A percentile compares a stretch with the other conserved stretches of the same genome.
Evolutionary conservation across 2,797 vertebrate genomes (phyloP).

Genomic region (Pampus argenteus): DNA sequence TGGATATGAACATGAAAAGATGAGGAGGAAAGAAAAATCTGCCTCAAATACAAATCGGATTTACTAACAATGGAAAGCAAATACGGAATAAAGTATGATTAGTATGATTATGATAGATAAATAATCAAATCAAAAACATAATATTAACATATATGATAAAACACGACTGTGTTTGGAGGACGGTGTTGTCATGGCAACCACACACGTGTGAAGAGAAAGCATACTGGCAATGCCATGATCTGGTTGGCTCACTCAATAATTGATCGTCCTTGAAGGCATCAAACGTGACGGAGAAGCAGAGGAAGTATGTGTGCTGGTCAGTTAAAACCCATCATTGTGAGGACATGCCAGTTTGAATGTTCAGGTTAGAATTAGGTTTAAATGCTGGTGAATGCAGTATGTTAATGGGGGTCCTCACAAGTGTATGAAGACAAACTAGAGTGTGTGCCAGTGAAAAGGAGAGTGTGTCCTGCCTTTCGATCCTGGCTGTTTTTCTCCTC

Average conservation of each 20-base stretch:
- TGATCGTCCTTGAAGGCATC: conserved; percentile 59
- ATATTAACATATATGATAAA: conserved; percentile 1
- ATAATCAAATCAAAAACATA: neutral
- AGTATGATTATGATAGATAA: neutral
- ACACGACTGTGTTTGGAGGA: conserved; percentile 6
- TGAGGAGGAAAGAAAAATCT: too few species aligned
- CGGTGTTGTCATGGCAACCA: conserved; percentile 67
- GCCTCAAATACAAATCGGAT: too few species aligned
- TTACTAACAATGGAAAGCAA: neutral
- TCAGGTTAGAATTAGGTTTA: neutral
- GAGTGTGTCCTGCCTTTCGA: too few species aligned
- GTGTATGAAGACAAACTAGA: neutral
- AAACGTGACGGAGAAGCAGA: conserved; percentile 16
- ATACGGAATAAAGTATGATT: too few species aligned
- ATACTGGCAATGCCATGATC: conserved; percentile 3
- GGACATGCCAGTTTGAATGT: neutral
- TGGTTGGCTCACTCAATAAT: conserved; percentile 67
- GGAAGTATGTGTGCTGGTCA: neutral
- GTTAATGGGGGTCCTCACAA: neutral
- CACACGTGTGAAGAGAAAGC: conserved; percentile 33
- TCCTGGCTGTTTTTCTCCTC: too few species aligned
- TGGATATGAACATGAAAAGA: too few species aligned
- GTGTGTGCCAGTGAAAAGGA: neutral
- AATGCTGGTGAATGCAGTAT: neutral
- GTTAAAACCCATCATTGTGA: neutral